A percentile compares a stretch with the other conserved stretches of the same genome.
These are phyloP conservation scores for Hyperoodon ampullatus DNA, from an alignment of 2,113 vertebrate species.

Conservation along the genomic window DNA sequence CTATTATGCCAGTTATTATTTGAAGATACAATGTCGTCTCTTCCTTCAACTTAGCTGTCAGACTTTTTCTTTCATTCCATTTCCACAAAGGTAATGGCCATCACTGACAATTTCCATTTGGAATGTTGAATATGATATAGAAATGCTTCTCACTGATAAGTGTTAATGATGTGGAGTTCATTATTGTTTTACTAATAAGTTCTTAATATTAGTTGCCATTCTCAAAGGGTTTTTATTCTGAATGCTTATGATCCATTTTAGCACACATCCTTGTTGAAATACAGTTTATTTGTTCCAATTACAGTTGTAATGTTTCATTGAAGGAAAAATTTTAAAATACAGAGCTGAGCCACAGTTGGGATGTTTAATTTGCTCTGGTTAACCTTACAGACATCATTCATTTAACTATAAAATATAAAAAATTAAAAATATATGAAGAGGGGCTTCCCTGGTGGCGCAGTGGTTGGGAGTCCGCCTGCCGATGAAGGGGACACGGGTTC, in stretches of 20 bases:
- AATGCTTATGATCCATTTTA: slow-evolving; percentile 11
- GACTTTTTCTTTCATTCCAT: neutral
- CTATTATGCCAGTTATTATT: slow-evolving; percentile 26
- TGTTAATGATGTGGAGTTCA: neutral
- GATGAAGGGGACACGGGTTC: too few species aligned
- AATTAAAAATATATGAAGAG: neutral
- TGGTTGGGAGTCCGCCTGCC: too few species aligned
- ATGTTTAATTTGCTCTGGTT: neutral
- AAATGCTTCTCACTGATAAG: slow-evolving; percentile 4
- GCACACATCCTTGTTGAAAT: neutral
- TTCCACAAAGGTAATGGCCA: slow-evolving; percentile 31
- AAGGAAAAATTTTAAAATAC: slow-evolving; percentile 6
- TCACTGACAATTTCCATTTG: slow-evolving; percentile 43
- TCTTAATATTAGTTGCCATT: neutral
- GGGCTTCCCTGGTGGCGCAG: too few species aligned
- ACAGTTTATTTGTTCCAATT: neutral
- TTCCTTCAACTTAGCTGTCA: slow-evolving; percentile 32
- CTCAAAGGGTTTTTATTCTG: neutral
- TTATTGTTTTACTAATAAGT: slow-evolving; percentile 16
- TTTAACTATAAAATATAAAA: slow-evolving; percentile 19
- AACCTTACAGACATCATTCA: neutral
- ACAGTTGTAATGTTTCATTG: slow-evolving; percentile 5
- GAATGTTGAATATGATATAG: neutral
- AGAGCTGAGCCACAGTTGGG: neutral
- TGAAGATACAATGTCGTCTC: slow-evolving; percentile 14